A percentile compares a stretch with the other conserved stretches of the same genome.
These are phyloP conservation scores for Brevimyrus niger DNA, from an alignment of 2,113 vertebrate genomes.

Conservation along the genomic window DNA sequence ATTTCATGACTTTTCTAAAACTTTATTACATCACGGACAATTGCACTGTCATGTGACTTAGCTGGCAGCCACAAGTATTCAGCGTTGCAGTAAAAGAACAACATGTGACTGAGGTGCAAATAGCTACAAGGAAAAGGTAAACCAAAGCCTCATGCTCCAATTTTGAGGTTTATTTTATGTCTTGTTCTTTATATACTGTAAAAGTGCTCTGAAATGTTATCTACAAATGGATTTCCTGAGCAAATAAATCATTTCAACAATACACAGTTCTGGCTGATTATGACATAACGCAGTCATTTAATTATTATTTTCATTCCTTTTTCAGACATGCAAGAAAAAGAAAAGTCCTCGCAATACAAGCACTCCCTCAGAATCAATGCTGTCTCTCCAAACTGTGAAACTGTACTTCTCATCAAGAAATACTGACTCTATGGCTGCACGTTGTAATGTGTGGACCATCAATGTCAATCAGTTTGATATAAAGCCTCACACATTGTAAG, in stretches of 20 bases:
- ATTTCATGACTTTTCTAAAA: not conserved
- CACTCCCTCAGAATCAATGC: not conserved
- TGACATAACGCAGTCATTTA: not conserved
- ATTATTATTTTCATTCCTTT: not conserved
- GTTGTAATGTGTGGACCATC: not conserved
- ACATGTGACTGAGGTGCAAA: not conserved
- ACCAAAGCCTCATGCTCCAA: not conserved
- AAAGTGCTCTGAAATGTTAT: constrained; percentile 4
- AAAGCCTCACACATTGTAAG: not conserved
- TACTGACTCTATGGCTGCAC: not conserved
- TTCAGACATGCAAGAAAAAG: not conserved
- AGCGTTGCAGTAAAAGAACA: not conserved
- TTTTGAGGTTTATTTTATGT: not conserved
- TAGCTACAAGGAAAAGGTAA: not conserved
- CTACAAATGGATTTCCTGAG: not conserved
- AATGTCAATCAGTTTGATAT: not conserved
- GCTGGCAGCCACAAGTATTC: not conserved
- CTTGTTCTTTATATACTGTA: not conserved
- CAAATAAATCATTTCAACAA: not conserved
- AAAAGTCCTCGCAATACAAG: not conserved
- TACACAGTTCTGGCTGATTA: not conserved
- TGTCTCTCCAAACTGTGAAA: not conserved
- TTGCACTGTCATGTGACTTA: not conserved
- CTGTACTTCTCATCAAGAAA: not conserved
- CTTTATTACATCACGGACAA: not conserved